Base-by-base conservation (phyloP, 2,113 vertebrate species). In the Thunnus maccoyii region DNA sequence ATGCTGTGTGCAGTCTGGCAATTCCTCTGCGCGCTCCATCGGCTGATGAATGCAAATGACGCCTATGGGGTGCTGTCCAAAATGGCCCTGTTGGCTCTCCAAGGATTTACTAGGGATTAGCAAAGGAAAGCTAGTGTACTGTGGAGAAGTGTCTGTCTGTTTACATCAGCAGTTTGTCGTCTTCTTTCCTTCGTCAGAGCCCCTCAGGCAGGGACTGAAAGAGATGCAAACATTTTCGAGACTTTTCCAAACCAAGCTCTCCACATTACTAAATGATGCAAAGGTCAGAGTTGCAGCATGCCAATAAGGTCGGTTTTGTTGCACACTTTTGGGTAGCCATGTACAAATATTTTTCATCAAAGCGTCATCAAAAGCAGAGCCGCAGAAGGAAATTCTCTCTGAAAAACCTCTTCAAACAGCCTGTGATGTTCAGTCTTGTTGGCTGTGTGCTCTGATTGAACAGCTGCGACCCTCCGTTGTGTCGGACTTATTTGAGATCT, bases 1-100 rank as follows among this genome's bases (percentile, higher is more conserved):
- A 22, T 12, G 58, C 46, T 27, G 50, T 9, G 27, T 54, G 67
- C 69, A 56, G 66, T n/a, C 56, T 60, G 56, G 18, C 69, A 72
- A 64, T 71, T 57, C 48, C 57, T 17, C 14, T 25, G 48, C 54
- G 78, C 10, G 7, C 50, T 41, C 36, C 36, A 41, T 80, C 14
- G 1, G 20, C 87, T 67, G 79, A 78, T 80, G 80, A 89, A 90
- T 93, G 80, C 82, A 89, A 90, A 91, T 84, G 72, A 86, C 10
- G 50, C 64, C 81, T 58, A 64, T 30, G 65, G 80, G 80, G 76
- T 80, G 64, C 80, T 84, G 88, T 85, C 88, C 84, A 84, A 91
- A 88, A 85, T 32, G 82, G 72, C 80, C 80, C 70, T 2, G 17
- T 65, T 76, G 73, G 75, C 85, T 79, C 80, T 72, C 68, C 7